Base-by-base conservation (phyloP, 2,888 invertebrate species). In the Zhuqinia jingwanae region DNA sequence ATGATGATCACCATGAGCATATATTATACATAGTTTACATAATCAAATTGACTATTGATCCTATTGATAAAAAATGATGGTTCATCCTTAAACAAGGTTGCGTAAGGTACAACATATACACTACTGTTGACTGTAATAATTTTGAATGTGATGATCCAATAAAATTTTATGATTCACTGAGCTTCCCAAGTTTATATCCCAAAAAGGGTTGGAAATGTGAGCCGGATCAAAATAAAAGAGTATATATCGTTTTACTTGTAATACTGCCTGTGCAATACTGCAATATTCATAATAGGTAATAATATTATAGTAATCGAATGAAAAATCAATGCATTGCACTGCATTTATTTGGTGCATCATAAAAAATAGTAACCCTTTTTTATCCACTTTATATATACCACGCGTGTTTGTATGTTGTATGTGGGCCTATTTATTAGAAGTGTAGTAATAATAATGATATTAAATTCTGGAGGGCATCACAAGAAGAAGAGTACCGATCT, bases 1-100 rank as follows among this genome's bases (percentile, higher is more conserved):
- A 50, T 50, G 50, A 50, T 50, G 50, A n/a, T n/a, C n/a, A n/a
- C n/a, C n/a, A n/a, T n/a, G n/a, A n/a, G n/a, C n/a, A n/a, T n/a
- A n/a, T n/a, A n/a, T n/a, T 36, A 8, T 36, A 36, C 17, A 17
- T 53, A 79, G 47, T 79, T 79, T 79, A 65, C 80, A 70, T 68
- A 80, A 80, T 80, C 50, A 47, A 80, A 80, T 80, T 70, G 80
- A 56, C 68, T 80, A 70, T 80, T 80, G 79, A 79, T 79, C 79
- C 68, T 22, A 73, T 73, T 17, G 17, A 65, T 65, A 42, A 10
- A n/a, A 36, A 6, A 60, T 11, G 10, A 20, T 22, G 30, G 15
- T 65, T 1, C 15, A 60, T 36, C 36, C 36, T 36, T 27, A 25
- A 60, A 60, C 15, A 45, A 22, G 50, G 73, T 47, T 45, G 65